phyloP scores from a whole-genome alignment of 2,888 invertebrate genomes.

The Tillus elongatus region DNA sequence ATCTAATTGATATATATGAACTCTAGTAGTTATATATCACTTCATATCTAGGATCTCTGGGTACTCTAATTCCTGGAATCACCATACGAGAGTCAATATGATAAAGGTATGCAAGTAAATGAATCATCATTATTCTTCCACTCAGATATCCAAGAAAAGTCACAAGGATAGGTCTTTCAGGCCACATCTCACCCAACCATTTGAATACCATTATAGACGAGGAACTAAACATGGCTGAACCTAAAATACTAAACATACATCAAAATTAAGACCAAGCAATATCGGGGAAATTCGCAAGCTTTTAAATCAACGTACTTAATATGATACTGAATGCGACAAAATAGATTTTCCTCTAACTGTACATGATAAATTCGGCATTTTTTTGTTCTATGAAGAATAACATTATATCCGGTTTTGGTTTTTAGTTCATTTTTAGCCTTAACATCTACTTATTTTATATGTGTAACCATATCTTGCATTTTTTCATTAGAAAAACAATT shows the following conservation, averaged over 20 bases:
- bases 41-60: conserved; percentile 24
- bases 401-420: too few species aligned
- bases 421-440: too few species aligned
- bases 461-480: too few species aligned
- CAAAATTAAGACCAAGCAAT: conserved; percentile 22
- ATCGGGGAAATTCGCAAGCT: too few species aligned
- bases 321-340: too few species aligned
- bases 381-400: too few species aligned
- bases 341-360: too few species aligned
- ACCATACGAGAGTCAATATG: conserved; percentile 33
- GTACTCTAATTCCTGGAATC: conserved; percentile 17
- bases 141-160: conserved; percentile 30
- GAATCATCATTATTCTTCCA: conserved; percentile 34
- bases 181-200: conserved; percentile 26
- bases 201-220: conserved; percentile 30
- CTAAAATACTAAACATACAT: conserved; percentile 36
- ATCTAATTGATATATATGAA: too few species aligned
- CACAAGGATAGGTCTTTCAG: conserved; percentile 23
- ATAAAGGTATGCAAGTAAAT: conserved; percentile 34
- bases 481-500: too few species aligned
- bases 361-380: too few species aligned
- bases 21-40: conserved; percentile 29
- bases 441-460: too few species aligned
- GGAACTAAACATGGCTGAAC: conserved; percentile 35
- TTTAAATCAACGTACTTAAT: too few species aligned